Conservation (phyloP, 2,888 invertebrate species). For the Acleris sparsana region DNA sequence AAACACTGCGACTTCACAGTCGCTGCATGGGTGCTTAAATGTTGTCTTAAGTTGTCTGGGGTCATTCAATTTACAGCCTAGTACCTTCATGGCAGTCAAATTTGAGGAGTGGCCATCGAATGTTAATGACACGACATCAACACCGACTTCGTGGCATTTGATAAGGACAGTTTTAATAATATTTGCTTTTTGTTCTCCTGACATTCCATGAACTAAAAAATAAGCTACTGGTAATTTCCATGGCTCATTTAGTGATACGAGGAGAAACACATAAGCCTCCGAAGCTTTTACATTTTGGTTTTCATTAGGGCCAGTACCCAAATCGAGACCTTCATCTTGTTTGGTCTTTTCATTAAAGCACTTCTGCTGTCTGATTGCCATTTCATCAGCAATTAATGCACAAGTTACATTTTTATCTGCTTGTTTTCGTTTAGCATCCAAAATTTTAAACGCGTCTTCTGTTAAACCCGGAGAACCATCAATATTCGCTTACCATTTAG, state of each 20-base stretch:
- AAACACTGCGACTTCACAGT: slow-evolving; percentile 38
- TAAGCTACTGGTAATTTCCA: slow-evolving; percentile 51
- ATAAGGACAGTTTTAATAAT: slow-evolving; percentile 35
- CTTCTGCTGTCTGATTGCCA: slow-evolving; percentile 26
- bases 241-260: slow-evolving; percentile 36
- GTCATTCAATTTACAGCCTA: slow-evolving; percentile 39
- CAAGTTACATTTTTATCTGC: slow-evolving; percentile 21
- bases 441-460: too few species aligned
- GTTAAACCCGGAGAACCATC: slow-evolving; percentile 22
- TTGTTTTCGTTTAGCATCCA: neutral
- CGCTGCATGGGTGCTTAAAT: slow-evolving; percentile 34
- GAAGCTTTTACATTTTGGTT: slow-evolving; percentile 18
- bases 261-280: slow-evolving; percentile 38
- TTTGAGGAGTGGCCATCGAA: slow-evolving; percentile 42
- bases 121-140: slow-evolving; percentile 40
- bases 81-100: slow-evolving; percentile 34
- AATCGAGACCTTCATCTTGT: slow-evolving; percentile 11
- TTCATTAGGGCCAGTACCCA: slow-evolving; percentile 13
- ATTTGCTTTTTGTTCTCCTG: slow-evolving; percentile 40
- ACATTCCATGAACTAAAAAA: slow-evolving; percentile 46
- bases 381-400: slow-evolving; percentile 23
- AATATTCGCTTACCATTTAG: slow-evolving; percentile 30
- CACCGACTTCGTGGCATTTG: slow-evolving; percentile 40
- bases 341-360: slow-evolving; percentile 2
- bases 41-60: slow-evolving; percentile 26